Conservation (phyloP, 2,888 invertebrate genomes). For the Drepana falcataria region DNA sequence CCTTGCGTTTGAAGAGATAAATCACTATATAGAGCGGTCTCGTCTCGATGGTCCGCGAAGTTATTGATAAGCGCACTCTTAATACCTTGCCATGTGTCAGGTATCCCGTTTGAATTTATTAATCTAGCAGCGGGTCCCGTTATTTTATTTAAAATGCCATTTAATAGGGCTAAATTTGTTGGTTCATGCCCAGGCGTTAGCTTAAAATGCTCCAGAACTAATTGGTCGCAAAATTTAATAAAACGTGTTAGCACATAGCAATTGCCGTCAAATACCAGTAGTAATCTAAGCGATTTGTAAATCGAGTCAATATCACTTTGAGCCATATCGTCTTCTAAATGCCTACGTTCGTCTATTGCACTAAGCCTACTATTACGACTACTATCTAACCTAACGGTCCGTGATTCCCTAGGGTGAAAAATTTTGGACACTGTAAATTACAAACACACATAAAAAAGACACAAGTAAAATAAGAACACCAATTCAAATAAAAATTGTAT, state of each 20-base stretch:
- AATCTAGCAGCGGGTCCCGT: conserved; percentile 17
- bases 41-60: conserved; percentile 1
- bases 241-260: conserved; percentile 7
- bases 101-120: conserved; percentile 12
- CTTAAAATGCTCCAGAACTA: conserved; percentile 3
- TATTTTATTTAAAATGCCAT: conserved; percentile 14
- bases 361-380: background rate
- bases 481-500: background rate
- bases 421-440: background rate
- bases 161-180: conserved; percentile 10
- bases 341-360: background rate
- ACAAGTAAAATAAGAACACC: background rate
- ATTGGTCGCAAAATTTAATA: conserved; percentile 8
- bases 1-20: conserved; percentile 6
- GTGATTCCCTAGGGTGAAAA: conserved; percentile 4
- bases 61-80: conserved; percentile 9
- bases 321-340: background rate
- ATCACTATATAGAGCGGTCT: conserved; percentile 3
- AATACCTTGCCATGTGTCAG: conserved; percentile 5
- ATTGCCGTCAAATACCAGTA: conserved; percentile 11
- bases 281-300: conserved; percentile 7
- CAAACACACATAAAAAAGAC: background rate
- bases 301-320: conserved; percentile 3
- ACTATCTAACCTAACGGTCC: background rate
- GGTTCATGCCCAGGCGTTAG: conserved; percentile 6